Conservation (phyloP, 2,888 invertebrate genomes). For the Mylabris sibirica region DNA sequence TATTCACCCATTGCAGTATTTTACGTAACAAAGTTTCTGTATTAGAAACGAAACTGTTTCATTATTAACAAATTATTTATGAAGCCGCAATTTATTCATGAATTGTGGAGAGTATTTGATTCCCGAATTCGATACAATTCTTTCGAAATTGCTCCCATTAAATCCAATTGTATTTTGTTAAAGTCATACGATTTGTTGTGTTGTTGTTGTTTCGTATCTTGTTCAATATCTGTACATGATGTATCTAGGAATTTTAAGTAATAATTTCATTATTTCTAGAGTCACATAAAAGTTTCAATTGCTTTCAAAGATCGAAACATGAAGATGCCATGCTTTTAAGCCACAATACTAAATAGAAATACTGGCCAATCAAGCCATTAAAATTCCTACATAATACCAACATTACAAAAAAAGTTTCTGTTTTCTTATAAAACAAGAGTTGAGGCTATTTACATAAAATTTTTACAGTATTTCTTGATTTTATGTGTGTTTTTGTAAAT, state of each 20-base stretch:
- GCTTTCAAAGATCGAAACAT: background rate
- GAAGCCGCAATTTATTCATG: constrained; percentile 15
- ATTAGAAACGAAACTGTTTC: constrained; percentile 12
- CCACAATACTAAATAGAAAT: background rate
- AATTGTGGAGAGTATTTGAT: background rate
- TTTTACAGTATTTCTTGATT: background rate
- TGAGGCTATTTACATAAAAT: background rate
- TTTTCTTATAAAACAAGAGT: background rate
- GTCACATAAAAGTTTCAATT: background rate
- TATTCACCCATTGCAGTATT: constrained; percentile 40
- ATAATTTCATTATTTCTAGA: background rate
- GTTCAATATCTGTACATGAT: too few relatives aligned
- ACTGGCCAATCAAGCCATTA: background rate
- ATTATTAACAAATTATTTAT: constrained; percentile 15
- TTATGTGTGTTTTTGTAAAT: background rate
- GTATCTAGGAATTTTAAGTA: background rate
- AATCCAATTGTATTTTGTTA: constrained; percentile 8
- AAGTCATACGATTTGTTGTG: too few relatives aligned
- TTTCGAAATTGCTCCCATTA: background rate
- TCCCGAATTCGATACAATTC: background rate
- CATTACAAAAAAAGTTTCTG: background rate
- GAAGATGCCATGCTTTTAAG: background rate
- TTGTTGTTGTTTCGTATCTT: background rate
- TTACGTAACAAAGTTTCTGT: constrained; percentile 38
- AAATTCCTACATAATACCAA: background rate